Conservation (phyloP, 2,113 vertebrate species). For the Trogon melanurus region DNA sequence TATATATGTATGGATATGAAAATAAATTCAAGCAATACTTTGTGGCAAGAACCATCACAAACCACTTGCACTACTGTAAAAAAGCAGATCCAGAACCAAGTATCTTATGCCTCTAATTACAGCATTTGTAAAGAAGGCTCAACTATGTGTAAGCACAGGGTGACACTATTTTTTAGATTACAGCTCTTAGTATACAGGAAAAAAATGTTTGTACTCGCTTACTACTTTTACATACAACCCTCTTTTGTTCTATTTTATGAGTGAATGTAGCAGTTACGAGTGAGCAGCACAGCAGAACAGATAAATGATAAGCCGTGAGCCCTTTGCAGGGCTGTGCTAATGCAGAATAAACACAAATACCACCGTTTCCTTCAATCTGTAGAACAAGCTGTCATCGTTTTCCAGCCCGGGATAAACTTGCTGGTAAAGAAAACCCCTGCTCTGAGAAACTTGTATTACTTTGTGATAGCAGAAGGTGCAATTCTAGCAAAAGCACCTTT, state of each 20-base stretch:
- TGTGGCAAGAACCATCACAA: background rate
- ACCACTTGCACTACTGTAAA: background rate
- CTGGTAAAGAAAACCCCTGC: background rate
- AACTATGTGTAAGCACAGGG: background rate
- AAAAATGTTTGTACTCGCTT: background rate
- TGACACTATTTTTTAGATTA: background rate
- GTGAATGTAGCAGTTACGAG: background rate
- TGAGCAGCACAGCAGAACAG: background rate
- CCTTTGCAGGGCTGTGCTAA: background rate
- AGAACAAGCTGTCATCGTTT: background rate
- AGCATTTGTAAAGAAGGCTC: background rate
- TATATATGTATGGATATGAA: background rate
- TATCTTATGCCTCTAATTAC: background rate
- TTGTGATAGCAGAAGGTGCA: background rate
- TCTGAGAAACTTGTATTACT: background rate
- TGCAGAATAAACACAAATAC: background rate
- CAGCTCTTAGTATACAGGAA: background rate
- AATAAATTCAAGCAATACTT: background rate
- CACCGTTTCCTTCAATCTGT: fast-evolving
- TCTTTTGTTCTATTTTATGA: background rate
- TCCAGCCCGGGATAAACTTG: background rate
- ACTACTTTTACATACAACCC: background rate
- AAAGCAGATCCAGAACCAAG: background rate
- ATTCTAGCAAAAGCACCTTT: background rate
- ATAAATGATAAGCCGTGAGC: background rate